Base-by-base conservation (phyloP, 2,113 vertebrate genomes). In the Lutjanus erythropterus region DNA sequence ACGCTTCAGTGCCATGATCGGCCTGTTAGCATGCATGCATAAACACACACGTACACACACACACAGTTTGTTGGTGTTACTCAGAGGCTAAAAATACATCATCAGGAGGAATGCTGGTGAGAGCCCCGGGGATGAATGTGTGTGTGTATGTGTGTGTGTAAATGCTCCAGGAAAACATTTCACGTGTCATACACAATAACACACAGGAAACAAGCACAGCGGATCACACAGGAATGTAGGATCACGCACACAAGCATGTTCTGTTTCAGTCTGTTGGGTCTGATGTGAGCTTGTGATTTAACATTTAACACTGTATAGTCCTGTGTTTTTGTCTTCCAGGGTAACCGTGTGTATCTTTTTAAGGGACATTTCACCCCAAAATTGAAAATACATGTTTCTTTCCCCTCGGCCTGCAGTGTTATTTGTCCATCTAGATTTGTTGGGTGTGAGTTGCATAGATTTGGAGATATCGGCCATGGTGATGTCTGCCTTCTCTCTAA, bases 81-180 rank as follows among this genome's bases (percentile, higher is more conserved):
- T 90, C 81, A 77, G 9, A 80, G 49, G 60, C 76, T 91, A 91
- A 89, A 90, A 88, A 90, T 89, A 90, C 67, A 82, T 76, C 61
- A 79, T 83, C 35, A 62, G 25, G 64, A 53, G 73, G 52, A 73
- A 75, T 29, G 75, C 39, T 74, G 73, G 44, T 72, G 53, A 85
- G 47, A 85, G 55, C 86, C 84, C 50, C 4, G 19, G 65, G 84
- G 68, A 11, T 55, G 3, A 8, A 1, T 53, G 67, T 78, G 33
- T 84, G 80, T 71, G 69, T 53, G 44, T 7, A 14, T 77, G 68
- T 49, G 42, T 68, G 59, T 11, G 58, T 75, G 42, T 41, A 23
- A 39, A 66, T 47, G 56, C 66, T 33, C 23, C n/a, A 39, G 74
- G 72, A 75, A 46, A 31, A 29, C 41, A 47, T 50, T 71, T 74